Conservation (phyloP, 2,888 invertebrate species). For the Drosophila prolongata region DNA sequence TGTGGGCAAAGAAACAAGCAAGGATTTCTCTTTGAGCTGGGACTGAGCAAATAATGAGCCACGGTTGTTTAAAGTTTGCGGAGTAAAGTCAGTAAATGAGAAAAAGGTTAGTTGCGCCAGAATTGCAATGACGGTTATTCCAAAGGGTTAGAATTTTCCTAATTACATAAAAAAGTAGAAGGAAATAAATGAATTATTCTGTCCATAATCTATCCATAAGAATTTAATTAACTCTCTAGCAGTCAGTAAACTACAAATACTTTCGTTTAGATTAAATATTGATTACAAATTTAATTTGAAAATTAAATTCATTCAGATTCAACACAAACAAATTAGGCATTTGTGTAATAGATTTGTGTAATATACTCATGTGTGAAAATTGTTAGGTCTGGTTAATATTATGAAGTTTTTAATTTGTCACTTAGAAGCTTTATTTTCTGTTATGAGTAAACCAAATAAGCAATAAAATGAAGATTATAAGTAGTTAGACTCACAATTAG, state of each 20-base stretch:
- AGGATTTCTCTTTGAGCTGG: slow-evolving; percentile 47
- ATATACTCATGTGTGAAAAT: too few species aligned
- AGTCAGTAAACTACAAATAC: too few species aligned
- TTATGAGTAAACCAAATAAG: background rate
- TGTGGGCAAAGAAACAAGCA: slow-evolving; percentile 51
- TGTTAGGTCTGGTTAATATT: background rate
- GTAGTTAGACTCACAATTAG: slow-evolving; percentile 65
- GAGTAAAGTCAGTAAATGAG: slow-evolving; percentile 38
- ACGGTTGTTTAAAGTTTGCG: slow-evolving; percentile 45
- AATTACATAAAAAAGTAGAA: slow-evolving; percentile 2
- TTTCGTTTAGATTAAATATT: too few species aligned
- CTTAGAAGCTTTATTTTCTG: background rate
- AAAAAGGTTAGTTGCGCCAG: slow-evolving; percentile 30
- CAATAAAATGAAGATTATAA: slow-evolving; percentile 5
- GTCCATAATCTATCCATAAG: background rate
- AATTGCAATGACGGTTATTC: background rate
- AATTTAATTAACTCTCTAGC: too few species aligned
- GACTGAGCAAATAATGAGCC: slow-evolving; percentile 50
- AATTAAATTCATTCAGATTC: too few species aligned
- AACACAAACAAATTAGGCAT: too few species aligned
- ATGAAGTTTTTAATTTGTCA: background rate
- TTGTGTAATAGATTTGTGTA: too few species aligned
- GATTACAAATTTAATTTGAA: too few species aligned
- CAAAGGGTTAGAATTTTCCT: background rate
- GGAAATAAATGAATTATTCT: background rate